phyloP scores from a whole-genome alignment of 1,140 invertebrate genomes.

The Tetramorium simillimum region DNA sequence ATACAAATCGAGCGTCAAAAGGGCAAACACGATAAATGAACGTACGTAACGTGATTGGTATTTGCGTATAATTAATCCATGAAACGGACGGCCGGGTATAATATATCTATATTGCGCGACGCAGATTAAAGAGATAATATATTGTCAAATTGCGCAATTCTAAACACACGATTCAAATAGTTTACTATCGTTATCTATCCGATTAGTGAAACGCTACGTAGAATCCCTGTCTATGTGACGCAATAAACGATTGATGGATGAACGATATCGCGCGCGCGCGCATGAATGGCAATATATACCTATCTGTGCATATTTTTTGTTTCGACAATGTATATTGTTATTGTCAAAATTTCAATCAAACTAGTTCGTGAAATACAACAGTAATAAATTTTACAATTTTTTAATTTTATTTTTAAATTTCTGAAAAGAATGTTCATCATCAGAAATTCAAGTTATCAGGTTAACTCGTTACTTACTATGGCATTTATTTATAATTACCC shows the following conservation, averaged over 20 bases:
- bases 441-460: background rate
- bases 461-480: background rate
- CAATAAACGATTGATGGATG: slow-evolving; percentile 8
- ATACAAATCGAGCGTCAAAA: background rate
- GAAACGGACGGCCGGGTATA: background rate
- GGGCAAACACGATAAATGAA: background rate
- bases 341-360: background rate
- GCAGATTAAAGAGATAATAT: slow-evolving; percentile 31
- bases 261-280: background rate
- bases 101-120: too few species aligned
- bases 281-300: background rate
- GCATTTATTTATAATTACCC: background rate
- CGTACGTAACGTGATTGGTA: slow-evolving; percentile 13
- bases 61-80: background rate
- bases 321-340: background rate
- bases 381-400: slow-evolving; percentile 1
- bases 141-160: slow-evolving; percentile 8
- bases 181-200: slow-evolving; percentile 17
- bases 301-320: background rate
- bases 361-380: background rate
- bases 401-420: background rate
- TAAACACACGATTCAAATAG: slow-evolving; percentile 32
- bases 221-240: background rate
- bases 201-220: slow-evolving; percentile 24
- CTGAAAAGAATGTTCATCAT: background rate